Conservation (phyloP, 2,797 vertebrate genomes). For the Cynopterus sphinx region DNA sequence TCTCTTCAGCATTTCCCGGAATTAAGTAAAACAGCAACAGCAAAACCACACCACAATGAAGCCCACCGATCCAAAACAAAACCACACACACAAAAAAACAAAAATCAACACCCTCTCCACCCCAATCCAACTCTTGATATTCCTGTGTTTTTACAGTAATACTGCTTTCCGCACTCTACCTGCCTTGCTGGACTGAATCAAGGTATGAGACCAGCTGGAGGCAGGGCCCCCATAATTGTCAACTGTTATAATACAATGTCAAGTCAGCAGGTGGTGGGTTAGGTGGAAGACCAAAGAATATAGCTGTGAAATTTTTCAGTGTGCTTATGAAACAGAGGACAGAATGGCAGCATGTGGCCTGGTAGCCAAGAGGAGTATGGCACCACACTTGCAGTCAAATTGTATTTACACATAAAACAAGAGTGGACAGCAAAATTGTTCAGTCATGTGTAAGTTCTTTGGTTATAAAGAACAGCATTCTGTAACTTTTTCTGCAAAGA, state of each 20-base stretch:
- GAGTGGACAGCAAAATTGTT: conserved; percentile 81
- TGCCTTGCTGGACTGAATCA: conserved; percentile 73
- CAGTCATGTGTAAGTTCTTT: conserved; percentile 92
- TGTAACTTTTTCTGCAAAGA: conserved; percentile 82
- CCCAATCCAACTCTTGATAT: neutral
- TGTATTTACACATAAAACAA: conserved; percentile 81
- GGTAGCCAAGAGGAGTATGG: conserved; percentile 85
- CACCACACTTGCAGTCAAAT: conserved; percentile 88
- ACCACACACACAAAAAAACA: neutral
- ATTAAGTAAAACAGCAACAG: conserved; percentile 47
- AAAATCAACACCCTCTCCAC: neutral
- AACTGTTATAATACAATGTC: conserved; percentile 67
- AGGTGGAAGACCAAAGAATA: conserved; percentile 80
- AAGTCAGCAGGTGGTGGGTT: conserved; percentile 82
- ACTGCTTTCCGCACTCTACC: conserved; percentile 81
- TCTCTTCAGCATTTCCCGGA: conserved; percentile 59
- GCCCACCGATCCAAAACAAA: conserved; percentile 27
- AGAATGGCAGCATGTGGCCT: conserved; percentile 85
- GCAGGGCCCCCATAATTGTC: conserved; percentile 74
- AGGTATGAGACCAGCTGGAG: conserved; percentile 70
- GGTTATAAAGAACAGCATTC: conserved; percentile 94
- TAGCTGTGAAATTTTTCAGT: conserved; percentile 82
- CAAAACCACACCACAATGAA: conserved; percentile 53
- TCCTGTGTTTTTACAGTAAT: conserved; percentile 74
- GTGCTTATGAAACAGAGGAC: conserved; percentile 84